Percentiles rank a stretch among this genome's conserved stretches.
Conservation (phyloP, 2,888 invertebrate species). For the Drosophila silvestris region DNA sequence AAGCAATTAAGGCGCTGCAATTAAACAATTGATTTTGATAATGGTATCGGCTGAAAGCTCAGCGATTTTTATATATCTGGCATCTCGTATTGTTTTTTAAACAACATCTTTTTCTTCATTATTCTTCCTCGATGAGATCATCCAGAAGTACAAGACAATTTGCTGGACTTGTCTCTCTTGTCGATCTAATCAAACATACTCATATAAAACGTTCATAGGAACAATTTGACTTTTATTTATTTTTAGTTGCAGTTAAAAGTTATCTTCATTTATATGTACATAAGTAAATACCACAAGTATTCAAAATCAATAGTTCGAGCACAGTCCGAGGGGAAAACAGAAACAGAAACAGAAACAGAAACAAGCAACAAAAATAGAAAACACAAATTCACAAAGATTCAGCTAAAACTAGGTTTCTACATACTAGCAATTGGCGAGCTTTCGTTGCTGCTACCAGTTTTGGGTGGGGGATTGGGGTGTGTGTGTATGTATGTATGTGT, state of each 20-base stretch:
- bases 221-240: constrained; percentile 28
- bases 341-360: constrained; percentile 15
- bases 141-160: neutral
- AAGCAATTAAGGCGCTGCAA: constrained; percentile 29
- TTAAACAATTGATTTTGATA: constrained; percentile 31
- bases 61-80: neutral
- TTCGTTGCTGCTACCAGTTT: constrained; percentile 31
- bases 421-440: constrained; percentile 41
- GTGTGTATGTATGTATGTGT: neutral
- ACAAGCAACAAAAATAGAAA: constrained; percentile 19
- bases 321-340: constrained; percentile 16
- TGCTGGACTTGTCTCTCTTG: neutral
- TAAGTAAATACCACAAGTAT: constrained; percentile 14
- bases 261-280: constrained; percentile 21
- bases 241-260: constrained; percentile 6
- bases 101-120: neutral
- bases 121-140: neutral
- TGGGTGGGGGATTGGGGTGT: constrained; percentile 3
- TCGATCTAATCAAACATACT: constrained; percentile 10
- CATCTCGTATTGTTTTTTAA: neutral
- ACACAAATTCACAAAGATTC: constrained; percentile 42
- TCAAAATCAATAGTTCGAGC: constrained; percentile 40
- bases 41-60: constrained; percentile 4
- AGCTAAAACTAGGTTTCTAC: constrained; percentile 67
- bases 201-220: constrained; percentile 20